Evolutionary conservation across 92 coral and sea anemone genomes (phyloP), one percentile per base, ranked within the genome.

Genomic region (Porites lobata): DNA sequence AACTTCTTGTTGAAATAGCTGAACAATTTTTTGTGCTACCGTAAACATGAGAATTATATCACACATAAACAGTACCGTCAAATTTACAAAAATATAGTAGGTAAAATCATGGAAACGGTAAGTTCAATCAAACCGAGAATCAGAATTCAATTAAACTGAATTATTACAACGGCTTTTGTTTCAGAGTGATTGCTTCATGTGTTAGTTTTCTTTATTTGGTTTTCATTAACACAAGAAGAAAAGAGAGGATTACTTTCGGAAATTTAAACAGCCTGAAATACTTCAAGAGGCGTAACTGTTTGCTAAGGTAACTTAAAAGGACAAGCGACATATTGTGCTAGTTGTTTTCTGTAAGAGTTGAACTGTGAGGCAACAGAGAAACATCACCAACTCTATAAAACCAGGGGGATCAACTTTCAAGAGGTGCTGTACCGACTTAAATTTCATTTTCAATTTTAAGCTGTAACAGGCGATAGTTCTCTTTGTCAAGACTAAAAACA

Each of bases 181-280:
- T 50, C 26, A 8, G 26, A 52, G 47, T 38, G 5, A 52, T 50
- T 67, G 47, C 53, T 68, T 81, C 9, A 17, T 81, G 76, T 29
- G 76, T 65, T 69, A 56, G 7, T 81, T 81, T 72, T n/a, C 17
- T 68, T 69, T 53, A 65, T 69, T 24, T 9, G 13, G 20, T 14
- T 64, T 66, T 80, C 65, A 80, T 80, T 26, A 67, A 5, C 19
- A 52, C 51, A 65, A 58, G 50, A 22, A 51, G 56, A 21, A 80
- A 69, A 26, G 53, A 24, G 24, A 52, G 54, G 54, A 81, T 81
- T 52, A 53, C 52, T 53, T 81, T 68, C 12, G 1, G 13, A 51
- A 61, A 51, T 81, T 70, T 69, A 52, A 57, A 81, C 53, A 68
- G 61, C 1, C 83, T 24, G 66, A 53, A 9, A 65, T 43, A 11